phyloP scores from a whole-genome alignment of 2,888 invertebrate species.

The Salpingus planirostris region DNA sequence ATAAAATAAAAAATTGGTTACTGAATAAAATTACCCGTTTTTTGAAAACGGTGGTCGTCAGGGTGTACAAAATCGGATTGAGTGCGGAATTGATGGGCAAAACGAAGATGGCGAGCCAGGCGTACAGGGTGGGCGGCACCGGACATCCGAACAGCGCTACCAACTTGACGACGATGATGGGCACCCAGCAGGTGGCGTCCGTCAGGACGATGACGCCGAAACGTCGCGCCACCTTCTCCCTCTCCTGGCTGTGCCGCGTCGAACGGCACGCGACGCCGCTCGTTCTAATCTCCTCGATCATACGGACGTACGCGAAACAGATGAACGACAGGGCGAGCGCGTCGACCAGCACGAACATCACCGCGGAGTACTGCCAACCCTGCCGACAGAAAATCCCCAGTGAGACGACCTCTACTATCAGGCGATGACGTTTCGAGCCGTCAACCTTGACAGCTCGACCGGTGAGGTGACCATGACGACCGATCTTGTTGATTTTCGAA shows the following conservation, averaged over 20 bases:
- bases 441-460: no score
- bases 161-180: slow-evolving; percentile 49
- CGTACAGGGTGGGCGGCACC: slow-evolving; percentile 48
- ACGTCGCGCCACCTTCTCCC: slow-evolving; percentile 47
- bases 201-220: slow-evolving; percentile 52
- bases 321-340: slow-evolving; percentile 49
- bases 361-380: slow-evolving; percentile 54
- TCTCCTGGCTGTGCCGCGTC: slow-evolving; percentile 49
- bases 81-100: slow-evolving; percentile 54
- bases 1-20: no score
- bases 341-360: slow-evolving; percentile 49
- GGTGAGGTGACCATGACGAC: no score
- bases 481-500: no score
- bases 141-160: slow-evolving; percentile 45
- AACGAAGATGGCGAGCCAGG: slow-evolving; percentile 52
- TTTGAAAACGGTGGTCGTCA: slow-evolving; percentile 52
- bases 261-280: slow-evolving; percentile 50
- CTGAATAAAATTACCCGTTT: slow-evolving; percentile 46
- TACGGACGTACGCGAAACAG: slow-evolving; percentile 47
- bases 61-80: slow-evolving; percentile 53
- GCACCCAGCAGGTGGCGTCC: slow-evolving; percentile 54
- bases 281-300: slow-evolving; percentile 49
- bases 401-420: no score
- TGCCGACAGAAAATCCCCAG: slow-evolving; percentile 19
- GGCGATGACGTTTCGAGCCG: no score